These are phyloP conservation scores for Loxodonta africana DNA, from an alignment of 2,113 vertebrate species.

Conservation along the genomic window DNA sequence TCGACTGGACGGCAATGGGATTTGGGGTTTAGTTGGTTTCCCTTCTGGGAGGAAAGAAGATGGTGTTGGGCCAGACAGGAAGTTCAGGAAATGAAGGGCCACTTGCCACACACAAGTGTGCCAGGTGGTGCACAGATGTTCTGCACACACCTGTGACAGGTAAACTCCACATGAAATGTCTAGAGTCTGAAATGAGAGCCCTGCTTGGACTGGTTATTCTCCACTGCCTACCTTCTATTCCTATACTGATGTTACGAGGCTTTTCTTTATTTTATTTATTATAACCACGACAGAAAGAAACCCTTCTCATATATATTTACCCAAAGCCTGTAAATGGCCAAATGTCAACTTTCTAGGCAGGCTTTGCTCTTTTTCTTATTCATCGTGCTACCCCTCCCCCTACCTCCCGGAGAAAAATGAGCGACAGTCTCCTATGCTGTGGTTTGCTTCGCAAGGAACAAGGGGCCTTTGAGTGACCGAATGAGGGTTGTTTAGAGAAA, in stretches of 20 bases:
- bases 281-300: slow-evolving; percentile 60
- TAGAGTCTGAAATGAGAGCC: slow-evolving; percentile 67
- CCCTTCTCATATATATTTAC: neutral
- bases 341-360: slow-evolving; percentile 80
- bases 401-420: slow-evolving; percentile 74
- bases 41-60: neutral
- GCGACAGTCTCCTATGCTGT: slow-evolving; percentile 80
- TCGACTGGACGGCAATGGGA: too few relatives aligned
- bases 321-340: slow-evolving; percentile 62
- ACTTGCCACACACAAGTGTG: fast-evolving
- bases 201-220: slow-evolving; percentile 17
- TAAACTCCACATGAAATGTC: slow-evolving; percentile 60
- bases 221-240: slow-evolving; percentile 49
- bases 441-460: slow-evolving; percentile 82
- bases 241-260: neutral
- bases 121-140: slow-evolving; percentile 65
- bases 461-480: slow-evolving; percentile 76
- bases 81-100: fast-evolving
- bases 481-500: slow-evolving; percentile 83
- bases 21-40: neutral
- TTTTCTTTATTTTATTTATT: neutral
- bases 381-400: fast-evolving
- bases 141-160: slow-evolving; percentile 76
- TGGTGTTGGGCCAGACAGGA: fast-evolving
- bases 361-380: neutral